A percentile compares a stretch with the other conserved stretches of the same genome.
These are phyloP conservation scores for Phalacrocorax carbo DNA, from an alignment of 2,113 vertebrate species.

Conservation along the genomic window DNA sequence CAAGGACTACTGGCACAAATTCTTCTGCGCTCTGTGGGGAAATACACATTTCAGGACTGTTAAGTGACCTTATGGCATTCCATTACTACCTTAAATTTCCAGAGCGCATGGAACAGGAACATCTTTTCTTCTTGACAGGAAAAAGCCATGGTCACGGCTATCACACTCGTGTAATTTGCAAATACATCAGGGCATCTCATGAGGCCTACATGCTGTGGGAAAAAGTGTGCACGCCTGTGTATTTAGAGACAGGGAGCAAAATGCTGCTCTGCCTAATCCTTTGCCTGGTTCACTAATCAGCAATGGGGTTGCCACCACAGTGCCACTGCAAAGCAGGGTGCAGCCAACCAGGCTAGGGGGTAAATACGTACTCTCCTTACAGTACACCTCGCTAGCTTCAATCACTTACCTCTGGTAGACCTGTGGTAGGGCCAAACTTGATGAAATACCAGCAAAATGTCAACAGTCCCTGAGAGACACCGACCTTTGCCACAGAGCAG, in stretches of 20 bases:
- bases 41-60: background rate
- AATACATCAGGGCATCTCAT: background rate
- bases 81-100: background rate
- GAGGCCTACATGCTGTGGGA: background rate
- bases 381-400: background rate
- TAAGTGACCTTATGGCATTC: background rate
- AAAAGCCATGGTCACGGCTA: background rate
- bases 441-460: slow-evolving; percentile 30
- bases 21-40: background rate
- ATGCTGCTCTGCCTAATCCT: background rate
- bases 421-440: background rate
- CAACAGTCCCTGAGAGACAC: slow-evolving; percentile 12
- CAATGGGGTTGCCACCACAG: background rate
- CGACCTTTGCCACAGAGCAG: background rate
- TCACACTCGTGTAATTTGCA: background rate
- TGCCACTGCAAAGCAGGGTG: background rate
- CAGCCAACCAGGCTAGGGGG: background rate
- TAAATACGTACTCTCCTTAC: background rate
- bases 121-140: background rate
- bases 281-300: background rate
- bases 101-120: background rate
- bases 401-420: background rate
- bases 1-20: background rate
- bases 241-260: background rate
- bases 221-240: fast-evolving